These are phyloP conservation scores for Argynnis bischoffii DNA, from an alignment of 2,888 invertebrate species.

Conservation along the genomic window DNA sequence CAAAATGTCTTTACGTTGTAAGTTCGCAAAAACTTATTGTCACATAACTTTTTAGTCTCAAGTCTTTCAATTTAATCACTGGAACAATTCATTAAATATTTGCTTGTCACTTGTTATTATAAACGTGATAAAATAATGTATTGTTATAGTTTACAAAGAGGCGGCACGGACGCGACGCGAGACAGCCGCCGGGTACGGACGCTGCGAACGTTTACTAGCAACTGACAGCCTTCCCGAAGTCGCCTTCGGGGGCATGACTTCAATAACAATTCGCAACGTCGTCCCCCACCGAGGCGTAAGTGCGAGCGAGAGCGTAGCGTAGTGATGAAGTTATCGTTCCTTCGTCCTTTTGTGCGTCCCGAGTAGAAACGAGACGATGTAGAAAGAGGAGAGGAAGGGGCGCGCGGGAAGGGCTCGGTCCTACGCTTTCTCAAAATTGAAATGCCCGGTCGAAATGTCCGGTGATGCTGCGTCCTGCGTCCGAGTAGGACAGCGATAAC, in stretches of 20 bases:
- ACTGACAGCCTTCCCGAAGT: constrained; percentile 83
- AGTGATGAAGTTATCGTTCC: constrained; percentile 83
- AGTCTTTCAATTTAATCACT: constrained; percentile 63
- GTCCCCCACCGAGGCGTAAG: constrained; percentile 79
- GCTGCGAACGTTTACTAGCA: constrained; percentile 79
- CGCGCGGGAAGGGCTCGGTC: constrained; percentile 70
- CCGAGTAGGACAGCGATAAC: constrained; percentile 81
- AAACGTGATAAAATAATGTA: constrained; percentile 53
- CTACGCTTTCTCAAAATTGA: constrained; percentile 84
- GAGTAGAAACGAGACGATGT: constrained; percentile 73
- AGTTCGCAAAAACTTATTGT: constrained; percentile 52
- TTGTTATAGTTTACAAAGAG: constrained; percentile 60
- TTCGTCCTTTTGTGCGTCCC: constrained; percentile 83
- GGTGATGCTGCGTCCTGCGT: constrained; percentile 82
- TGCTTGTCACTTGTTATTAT: constrained; percentile 70
- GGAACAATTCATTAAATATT: constrained; percentile 49
- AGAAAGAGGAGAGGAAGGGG: constrained; percentile 56
- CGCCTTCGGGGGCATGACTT: constrained; percentile 83
- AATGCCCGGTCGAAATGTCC: constrained; percentile 84
- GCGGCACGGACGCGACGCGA: constrained; percentile 61
- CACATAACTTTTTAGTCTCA: constrained; percentile 45
- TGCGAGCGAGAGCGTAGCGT: constrained; percentile 76
- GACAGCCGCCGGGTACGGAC: constrained; percentile 72
- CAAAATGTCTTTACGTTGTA: constrained; percentile 50
- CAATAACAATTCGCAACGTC: constrained; percentile 83